These are phyloP conservation scores for Pyxicephalus adspersus DNA, from an alignment of 2,113 vertebrate genomes.

Conservation along the genomic window DNA sequence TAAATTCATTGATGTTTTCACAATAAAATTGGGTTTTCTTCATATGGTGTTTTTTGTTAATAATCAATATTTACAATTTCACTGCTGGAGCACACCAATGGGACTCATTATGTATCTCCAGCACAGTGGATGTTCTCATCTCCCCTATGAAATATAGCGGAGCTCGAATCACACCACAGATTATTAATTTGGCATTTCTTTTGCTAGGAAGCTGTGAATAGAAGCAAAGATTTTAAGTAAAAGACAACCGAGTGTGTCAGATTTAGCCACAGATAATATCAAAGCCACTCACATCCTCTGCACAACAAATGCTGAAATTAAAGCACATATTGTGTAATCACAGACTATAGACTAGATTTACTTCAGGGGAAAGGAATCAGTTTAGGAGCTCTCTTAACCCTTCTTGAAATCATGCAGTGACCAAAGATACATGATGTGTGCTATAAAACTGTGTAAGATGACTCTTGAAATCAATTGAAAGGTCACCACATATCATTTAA, in stretches of 20 bases:
- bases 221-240: neutral
- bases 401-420: constrained; percentile 17
- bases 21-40: neutral
- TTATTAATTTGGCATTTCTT: neutral
- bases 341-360: constrained; percentile 9
- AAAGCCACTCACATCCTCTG: constrained; percentile 7
- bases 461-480: constrained; percentile 37
- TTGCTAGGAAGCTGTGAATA: neutral
- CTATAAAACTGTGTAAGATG: constrained; percentile 15
- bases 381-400: constrained; percentile 20
- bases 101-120: neutral
- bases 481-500: constrained; percentile 27
- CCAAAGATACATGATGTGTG: constrained; percentile 23
- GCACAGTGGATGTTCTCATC: neutral
- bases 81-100: neutral
- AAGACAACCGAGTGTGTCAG: neutral
- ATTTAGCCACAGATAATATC: neutral
- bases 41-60: constrained; percentile 11
- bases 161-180: neutral
- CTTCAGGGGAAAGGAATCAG: constrained; percentile 21
- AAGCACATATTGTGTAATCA: constrained; percentile 25
- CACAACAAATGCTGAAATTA: constrained; percentile 27
- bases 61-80: constrained; percentile 33
- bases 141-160: neutral
- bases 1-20: neutral